A percentile compares a stretch with the other conserved stretches of the same genome.
phyloP scores from a whole-genome alignment of 2,888 invertebrate genomes.

The Nomada ferruginata region DNA sequence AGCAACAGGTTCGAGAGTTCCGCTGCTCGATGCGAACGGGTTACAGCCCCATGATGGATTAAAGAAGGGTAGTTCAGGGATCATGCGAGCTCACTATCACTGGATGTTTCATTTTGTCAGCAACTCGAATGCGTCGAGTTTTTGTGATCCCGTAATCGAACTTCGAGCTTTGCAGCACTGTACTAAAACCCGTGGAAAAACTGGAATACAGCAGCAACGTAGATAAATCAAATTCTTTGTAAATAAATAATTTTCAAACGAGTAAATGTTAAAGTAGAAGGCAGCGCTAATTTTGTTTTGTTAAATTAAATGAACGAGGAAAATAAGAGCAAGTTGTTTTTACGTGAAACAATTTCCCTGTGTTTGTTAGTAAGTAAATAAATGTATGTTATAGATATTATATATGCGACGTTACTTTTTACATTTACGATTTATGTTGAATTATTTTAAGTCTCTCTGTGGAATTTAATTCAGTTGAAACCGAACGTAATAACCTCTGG shows the following conservation, averaged over 20 bases:
- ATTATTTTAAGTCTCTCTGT: neutral
- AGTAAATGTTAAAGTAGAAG: neutral
- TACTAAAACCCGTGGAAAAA: neutral
- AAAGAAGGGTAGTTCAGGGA: constrained; percentile 75
- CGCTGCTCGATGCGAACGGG: constrained; percentile 70
- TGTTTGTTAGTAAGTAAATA: neutral
- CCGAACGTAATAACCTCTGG: neutral
- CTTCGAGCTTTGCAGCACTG: neutral
- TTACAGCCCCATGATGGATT: constrained; percentile 80
- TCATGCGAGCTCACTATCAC: constrained; percentile 72
- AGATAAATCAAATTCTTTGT: neutral
- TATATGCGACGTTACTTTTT: too few species aligned
- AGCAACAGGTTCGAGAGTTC: constrained; percentile 80
- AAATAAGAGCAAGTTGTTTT: neutral
- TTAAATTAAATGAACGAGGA: neutral
- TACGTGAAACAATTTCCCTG: neutral
- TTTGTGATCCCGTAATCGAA: neutral
- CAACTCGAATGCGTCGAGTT: constrained; percentile 1
- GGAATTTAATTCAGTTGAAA: neutral
- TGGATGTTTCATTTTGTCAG: constrained; percentile 62
- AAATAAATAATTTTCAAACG: constrained; percentile 7
- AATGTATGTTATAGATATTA: neutral
- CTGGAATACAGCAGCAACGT: too few species aligned
- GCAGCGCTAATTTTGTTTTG: neutral
- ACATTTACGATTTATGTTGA: neutral